Conservation (phyloP, 2,113 vertebrate genomes). For the Cynopterus brachyotis region DNA sequence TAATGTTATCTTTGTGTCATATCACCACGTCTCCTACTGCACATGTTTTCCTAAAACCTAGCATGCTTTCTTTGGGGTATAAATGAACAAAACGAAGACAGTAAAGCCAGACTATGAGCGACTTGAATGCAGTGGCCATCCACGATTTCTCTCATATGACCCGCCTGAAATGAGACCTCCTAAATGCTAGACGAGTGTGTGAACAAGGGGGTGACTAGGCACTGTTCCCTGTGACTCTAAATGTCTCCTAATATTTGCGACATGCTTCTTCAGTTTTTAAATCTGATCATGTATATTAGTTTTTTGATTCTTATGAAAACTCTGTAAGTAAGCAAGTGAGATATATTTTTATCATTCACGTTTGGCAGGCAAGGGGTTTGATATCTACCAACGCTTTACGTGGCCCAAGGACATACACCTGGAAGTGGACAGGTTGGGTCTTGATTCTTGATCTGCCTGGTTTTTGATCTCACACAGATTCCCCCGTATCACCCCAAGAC, state of each 20-base stretch:
- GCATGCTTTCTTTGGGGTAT: not conserved
- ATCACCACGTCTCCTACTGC: not conserved
- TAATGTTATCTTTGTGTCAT: not conserved
- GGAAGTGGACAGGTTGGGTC: not conserved
- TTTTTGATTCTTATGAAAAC: not conserved
- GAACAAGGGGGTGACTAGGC: accelerated
- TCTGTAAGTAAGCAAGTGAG: not conserved
- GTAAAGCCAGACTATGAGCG: not conserved
- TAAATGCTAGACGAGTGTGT: not conserved
- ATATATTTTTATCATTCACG: not conserved
- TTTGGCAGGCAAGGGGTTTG: not conserved
- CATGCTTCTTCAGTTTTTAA: not conserved
- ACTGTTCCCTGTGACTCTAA: not conserved
- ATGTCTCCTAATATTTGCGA: not conserved
- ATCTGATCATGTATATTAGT: not conserved
- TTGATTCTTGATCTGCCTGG: not conserved
- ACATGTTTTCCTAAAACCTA: not conserved
- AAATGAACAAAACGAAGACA: not conserved
- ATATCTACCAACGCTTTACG: not conserved
- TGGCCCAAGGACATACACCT: too few species aligned
- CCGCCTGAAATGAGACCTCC: not conserved
- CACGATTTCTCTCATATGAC: not conserved
- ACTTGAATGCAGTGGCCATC: not conserved
- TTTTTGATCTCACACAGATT: not conserved
- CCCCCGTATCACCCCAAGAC: accelerated